Base-by-base conservation (phyloP, 2,888 invertebrate species). In the Rhopalosiphum nymphaeae region DNA sequence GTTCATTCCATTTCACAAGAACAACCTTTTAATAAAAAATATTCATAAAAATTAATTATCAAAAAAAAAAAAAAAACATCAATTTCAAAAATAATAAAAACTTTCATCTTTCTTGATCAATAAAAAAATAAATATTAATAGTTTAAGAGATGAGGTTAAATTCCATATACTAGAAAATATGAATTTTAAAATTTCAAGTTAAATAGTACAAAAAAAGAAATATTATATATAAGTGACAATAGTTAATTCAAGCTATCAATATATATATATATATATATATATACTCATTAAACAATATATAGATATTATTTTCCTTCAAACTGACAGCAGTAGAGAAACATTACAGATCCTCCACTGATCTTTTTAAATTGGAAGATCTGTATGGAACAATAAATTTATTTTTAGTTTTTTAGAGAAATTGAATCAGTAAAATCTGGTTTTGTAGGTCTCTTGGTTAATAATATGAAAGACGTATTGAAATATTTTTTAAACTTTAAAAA, bases 1-100 rank as follows among this genome's bases (percentile, higher is more conserved):
- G 99, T 96, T 99, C 99, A 96, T 99, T 99, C 99, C 99, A 99
- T 96, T 98, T 98, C 67, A 99, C 99, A 94, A 99, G 96, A 95
- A 98, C 98, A 94, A 99, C 98, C 98, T 98, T 96, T 36, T 29
- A 90, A 93, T 46, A 85, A 57, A 57, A 89, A 89, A 85, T 46
- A 86, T 78, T 84, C n/a, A 88, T 78, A 36, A 61, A 7, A 53
- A 61, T 21, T 36, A 61, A 2, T 67, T 25, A 67, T 88, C 10
- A 91, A 86, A 44, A 86, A 29, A 21, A 92, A 91, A 86, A 44
- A 86, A 29, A 21, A 92, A 92, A 86, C 10, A 86, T 56, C 16
- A 42, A n/a, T 36, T 61, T 21, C 21, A 1, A 78, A 90, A 49
- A 36, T 11, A 78, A 78, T 25, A 84, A 90, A 67, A n/a, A 16